Evolutionary conservation across 1,140 invertebrate species (phyloP), one percentile per base, ranked within the genome.

Genomic region (Aporrectodea caliginosa): DNA sequence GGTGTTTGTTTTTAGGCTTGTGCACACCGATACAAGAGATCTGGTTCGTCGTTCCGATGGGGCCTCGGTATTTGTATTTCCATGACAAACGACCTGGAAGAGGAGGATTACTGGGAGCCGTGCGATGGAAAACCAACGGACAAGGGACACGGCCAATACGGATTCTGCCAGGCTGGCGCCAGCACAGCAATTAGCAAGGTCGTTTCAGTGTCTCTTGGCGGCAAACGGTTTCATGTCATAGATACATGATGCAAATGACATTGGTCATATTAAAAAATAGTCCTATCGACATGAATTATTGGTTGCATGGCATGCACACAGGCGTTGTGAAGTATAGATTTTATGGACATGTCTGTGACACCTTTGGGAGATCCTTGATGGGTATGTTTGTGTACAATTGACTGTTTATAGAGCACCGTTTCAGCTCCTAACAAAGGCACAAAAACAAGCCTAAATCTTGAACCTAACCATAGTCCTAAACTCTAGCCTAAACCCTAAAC

Each of bases 101-200:
- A 91, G 81, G 90, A 92, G 33, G 91, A 93, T 75, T 88, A 91
- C 43, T 92, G 92, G 87, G 93, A 94, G 83, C 94, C 94, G 0
- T 97, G 95, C 22, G 92, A 91, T 1, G 89, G 90, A 77, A 92
- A 91, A 93, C 94, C 89, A 87, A 87, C 88, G 12, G 72, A 77
- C 75, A 93, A 92, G 84, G 92, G 92, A 31, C 94, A 96, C 84
- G 93, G 94, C 88, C 92, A 95, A 85, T 96, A 92, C 87, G 95
- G 94, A 0, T 94, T 93, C 85, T 98, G 96, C 89, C 96, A 98
- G 84, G 94, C 93, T 69, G 96, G 96, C 12, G 95, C 94, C 0
- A 96, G 94, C 84, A 93, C 92, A 80, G 82, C 80, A n/a, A 81
- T 88, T 35, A 83, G 84, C 58, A 81, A 84, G 79, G 84, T n/a